Evolutionary conservation across 2,888 invertebrate genomes (phyloP).

Genomic region (Lepidocyrtoides sp.): DNA sequence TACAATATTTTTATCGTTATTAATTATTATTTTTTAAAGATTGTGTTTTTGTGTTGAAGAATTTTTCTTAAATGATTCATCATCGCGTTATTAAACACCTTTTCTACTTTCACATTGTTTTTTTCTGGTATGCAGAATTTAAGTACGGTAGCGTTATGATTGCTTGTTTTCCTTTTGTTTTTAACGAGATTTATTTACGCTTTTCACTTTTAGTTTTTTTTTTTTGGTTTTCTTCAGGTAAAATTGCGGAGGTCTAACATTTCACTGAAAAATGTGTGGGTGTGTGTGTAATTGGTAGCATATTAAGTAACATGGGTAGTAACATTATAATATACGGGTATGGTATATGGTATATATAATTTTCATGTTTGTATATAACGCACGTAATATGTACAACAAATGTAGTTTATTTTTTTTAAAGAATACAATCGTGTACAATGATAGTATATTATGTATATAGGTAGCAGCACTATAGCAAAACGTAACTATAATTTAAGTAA

Average conservation of each 20-base stretch:
- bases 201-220: not conserved
- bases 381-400: conserved; percentile 59
- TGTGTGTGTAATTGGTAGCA: not conserved
- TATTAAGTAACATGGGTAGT: not conserved
- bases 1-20: not conserved
- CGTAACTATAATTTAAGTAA: conserved; percentile 48
- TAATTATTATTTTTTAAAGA: conserved; percentile 20
- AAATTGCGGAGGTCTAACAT: conserved; percentile 60
- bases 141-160: not conserved
- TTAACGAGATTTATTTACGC: not conserved
- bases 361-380: not conserved
- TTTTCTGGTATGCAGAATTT: not conserved
- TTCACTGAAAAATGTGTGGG: conserved; percentile 18
- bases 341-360: not conserved
- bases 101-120: conserved; percentile 5
- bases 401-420: conserved; percentile 16
- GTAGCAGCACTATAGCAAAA: conserved; percentile 28
- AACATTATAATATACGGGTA: not conserved
- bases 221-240: conserved; percentile 61
- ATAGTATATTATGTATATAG: conserved; percentile 21
- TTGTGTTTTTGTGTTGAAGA: conserved; percentile 25
- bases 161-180: conserved; percentile 4
- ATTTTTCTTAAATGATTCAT: not conserved
- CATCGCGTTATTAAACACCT: not conserved
- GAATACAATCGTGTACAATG: conserved; percentile 51